Percentiles rank a stretch among this genome's conserved stretches.
Conservation (phyloP, 2,113 vertebrate species). For the Dromiciops gliroides region DNA sequence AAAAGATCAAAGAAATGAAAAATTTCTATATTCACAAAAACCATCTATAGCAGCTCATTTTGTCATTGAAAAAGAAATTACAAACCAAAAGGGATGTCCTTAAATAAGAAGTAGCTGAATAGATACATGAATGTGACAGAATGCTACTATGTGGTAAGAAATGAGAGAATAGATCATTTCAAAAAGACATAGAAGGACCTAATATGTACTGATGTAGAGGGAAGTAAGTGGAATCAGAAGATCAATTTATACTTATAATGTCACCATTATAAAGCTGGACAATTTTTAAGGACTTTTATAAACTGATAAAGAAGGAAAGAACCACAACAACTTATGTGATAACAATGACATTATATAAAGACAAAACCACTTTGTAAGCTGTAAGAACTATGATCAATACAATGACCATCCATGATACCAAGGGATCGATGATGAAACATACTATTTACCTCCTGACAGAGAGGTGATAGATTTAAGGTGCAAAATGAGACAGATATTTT, state of each 20-base stretch:
- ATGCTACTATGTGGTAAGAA: background rate
- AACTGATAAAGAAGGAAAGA: background rate
- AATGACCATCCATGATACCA: background rate
- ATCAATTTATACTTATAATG: background rate
- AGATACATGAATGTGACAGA: background rate
- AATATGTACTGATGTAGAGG: background rate
- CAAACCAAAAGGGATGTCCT: background rate
- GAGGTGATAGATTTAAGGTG: background rate
- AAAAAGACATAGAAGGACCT: background rate
- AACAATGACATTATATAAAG: background rate
- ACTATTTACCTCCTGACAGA: background rate
- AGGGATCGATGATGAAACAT: background rate
- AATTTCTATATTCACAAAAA: background rate
- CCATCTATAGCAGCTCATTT: background rate
- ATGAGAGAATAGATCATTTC: background rate
- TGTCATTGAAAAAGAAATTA: background rate
- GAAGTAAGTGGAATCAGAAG: background rate
- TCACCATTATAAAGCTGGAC: background rate
- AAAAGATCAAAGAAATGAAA: background rate
- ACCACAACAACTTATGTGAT: background rate
- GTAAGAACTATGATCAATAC: background rate
- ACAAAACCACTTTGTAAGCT: background rate
- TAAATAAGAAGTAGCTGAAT: background rate
- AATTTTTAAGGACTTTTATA: background rate
- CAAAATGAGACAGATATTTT: background rate